phyloP scores from a whole-genome alignment of 2,113 vertebrate genomes.

The Muntiacus muntjak region DNA sequence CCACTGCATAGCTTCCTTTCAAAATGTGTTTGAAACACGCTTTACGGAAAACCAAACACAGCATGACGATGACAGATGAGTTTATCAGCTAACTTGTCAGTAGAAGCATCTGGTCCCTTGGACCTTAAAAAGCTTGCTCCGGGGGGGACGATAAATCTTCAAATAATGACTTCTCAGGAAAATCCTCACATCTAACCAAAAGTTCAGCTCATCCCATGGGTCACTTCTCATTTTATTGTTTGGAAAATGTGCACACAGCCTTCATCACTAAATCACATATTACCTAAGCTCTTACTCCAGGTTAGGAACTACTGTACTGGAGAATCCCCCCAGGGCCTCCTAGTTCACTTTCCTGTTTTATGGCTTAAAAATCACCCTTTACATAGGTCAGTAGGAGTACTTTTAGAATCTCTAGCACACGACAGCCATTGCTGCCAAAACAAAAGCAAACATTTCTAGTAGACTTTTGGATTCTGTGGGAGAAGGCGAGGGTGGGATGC shows the following conservation, averaged over 20 bases:
- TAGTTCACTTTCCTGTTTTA: not conserved
- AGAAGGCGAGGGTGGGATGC: too few species aligned
- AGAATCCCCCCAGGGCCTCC: not conserved
- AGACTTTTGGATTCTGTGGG: too few species aligned
- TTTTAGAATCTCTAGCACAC: not conserved
- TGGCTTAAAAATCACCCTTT: not conserved
- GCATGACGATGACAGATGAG: not conserved
- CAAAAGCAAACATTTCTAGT: not conserved
- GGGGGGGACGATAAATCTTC: not conserved
- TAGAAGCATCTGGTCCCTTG: not conserved
- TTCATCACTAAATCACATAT: not conserved
- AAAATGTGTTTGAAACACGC: not conserved
- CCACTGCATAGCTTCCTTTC: not conserved
- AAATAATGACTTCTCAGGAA: not conserved
- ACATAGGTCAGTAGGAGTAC: accelerated
- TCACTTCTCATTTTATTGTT: not conserved
- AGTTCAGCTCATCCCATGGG: not conserved
- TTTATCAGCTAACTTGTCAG: not conserved
- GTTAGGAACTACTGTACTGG: not conserved
- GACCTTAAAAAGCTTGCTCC: not conserved
- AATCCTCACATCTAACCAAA: conserved; percentile 1
- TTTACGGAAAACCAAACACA: not conserved
- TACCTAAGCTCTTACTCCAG: not conserved
- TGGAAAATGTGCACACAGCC: not conserved
- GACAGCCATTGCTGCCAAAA: not conserved